A percentile compares a stretch with the other conserved stretches of the same genome.
phyloP scores from a whole-genome alignment of 2,797 vertebrate genomes.

The Periparus ater region DNA sequence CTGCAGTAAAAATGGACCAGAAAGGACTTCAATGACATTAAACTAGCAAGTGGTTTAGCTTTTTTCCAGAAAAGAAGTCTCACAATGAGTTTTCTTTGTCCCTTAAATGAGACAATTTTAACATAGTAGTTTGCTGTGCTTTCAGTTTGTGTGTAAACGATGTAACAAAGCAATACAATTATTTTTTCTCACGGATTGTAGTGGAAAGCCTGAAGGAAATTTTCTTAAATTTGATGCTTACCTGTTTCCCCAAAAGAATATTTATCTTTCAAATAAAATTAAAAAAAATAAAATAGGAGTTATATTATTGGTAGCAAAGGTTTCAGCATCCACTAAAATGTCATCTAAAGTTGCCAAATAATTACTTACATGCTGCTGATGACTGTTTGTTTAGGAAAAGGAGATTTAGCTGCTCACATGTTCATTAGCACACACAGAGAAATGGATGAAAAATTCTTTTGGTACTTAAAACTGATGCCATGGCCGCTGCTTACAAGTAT shows the following conservation, averaged over 20 bases:
- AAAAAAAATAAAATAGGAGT: neutral
- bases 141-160: constrained; percentile 54
- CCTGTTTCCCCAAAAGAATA: constrained; percentile 26
- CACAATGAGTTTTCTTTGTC: constrained; percentile 13
- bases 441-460: constrained; percentile 62
- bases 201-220: constrained; percentile 50
- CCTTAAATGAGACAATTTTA: constrained; percentile 65
- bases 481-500: constrained; percentile 54
- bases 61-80: neutral
- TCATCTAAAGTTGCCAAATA: constrained; percentile 75
- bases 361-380: constrained; percentile 65
- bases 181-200: constrained; percentile 49
- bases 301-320: constrained; percentile 63
- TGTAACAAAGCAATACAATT: constrained; percentile 66
- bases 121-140: constrained; percentile 46
- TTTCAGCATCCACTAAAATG: constrained; percentile 68
- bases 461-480: constrained; percentile 61
- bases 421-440: constrained; percentile 63
- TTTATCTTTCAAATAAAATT: neutral
- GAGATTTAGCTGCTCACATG: constrained; percentile 62
- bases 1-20: constrained; percentile 15
- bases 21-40: neutral
- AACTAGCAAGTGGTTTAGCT: neutral
- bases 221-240: constrained; percentile 55
- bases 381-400: constrained; percentile 60